These are phyloP conservation scores for Megalurothrips usitatus DNA, from an alignment of 2,888 invertebrate genomes.

Conservation along the genomic window DNA sequence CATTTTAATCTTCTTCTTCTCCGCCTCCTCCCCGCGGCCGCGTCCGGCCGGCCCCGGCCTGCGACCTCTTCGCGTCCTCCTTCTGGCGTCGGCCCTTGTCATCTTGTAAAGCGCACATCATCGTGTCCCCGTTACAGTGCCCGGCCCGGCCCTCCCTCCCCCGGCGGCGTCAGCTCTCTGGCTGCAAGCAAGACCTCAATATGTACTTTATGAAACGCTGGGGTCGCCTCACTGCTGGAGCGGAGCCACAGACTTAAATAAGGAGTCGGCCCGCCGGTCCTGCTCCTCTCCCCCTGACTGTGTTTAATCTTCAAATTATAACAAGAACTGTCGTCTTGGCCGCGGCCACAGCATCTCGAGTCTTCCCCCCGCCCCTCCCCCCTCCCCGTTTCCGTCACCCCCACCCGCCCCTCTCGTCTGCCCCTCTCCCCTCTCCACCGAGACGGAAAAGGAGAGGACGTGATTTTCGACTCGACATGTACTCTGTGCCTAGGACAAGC, in stretches of 20 bases:
- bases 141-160: background rate
- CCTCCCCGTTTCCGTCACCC: no score
- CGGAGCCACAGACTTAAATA: background rate
- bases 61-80: no score
- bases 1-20: no score
- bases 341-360: no score
- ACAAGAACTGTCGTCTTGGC: background rate
- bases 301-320: slow-evolving; percentile 25
- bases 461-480: background rate
- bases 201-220: background rate
- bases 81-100: background rate
- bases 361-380: no score
- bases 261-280: background rate
- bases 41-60: no score
- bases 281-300: background rate
- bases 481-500: background rate
- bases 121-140: background rate
- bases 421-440: no score
- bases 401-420: no score
- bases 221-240: background rate
- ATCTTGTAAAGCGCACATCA: background rate
- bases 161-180: background rate
- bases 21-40: no score
- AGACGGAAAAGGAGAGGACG: background rate
- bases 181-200: background rate